Conservation (phyloP, 2,888 invertebrate species). For the Phyto melanocephala region DNA sequence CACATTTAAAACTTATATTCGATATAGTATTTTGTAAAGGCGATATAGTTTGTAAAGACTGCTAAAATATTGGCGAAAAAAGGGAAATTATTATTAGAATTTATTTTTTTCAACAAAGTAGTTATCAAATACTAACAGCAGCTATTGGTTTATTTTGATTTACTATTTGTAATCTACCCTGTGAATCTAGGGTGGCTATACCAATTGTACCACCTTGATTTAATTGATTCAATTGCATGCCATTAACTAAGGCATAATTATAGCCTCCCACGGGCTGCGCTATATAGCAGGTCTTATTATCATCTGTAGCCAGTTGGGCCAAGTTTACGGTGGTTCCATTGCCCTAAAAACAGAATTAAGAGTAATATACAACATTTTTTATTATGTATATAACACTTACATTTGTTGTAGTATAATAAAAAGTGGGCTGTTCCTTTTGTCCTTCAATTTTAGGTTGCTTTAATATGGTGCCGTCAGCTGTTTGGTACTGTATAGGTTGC, state of each 20-base stretch:
- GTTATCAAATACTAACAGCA: slow-evolving; percentile 70
- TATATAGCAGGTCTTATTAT: slow-evolving; percentile 87
- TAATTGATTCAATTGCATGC: slow-evolving; percentile 84
- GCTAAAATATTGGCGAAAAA: slow-evolving; percentile 11
- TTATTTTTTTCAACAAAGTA: not conserved
- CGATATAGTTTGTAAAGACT: slow-evolving; percentile 66
- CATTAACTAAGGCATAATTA: slow-evolving; percentile 91
- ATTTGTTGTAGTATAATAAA: slow-evolving; percentile 82
- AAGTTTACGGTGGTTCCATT: slow-evolving; percentile 84
- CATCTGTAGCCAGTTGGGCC: slow-evolving; percentile 82
- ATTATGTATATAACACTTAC: too few relatives aligned
- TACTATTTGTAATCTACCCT: slow-evolving; percentile 78
- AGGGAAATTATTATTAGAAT: not conserved
- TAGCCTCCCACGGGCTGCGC: slow-evolving; percentile 85
- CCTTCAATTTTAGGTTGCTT: slow-evolving; percentile 83
- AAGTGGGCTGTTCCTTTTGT: slow-evolving; percentile 83
- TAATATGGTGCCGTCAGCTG: slow-evolving; percentile 82
- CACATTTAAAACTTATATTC: slow-evolving; percentile 92
- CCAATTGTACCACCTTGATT: slow-evolving; percentile 81
- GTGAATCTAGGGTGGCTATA: slow-evolving; percentile 78
- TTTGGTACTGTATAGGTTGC: slow-evolving; percentile 84
- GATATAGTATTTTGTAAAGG: slow-evolving; percentile 85
- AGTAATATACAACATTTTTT: not conserved
- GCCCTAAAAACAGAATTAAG: slow-evolving; percentile 69
- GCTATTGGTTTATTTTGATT: slow-evolving; percentile 78